phyloP scores from a whole-genome alignment of 2,113 vertebrate genomes.

The Gambusia affinis region DNA sequence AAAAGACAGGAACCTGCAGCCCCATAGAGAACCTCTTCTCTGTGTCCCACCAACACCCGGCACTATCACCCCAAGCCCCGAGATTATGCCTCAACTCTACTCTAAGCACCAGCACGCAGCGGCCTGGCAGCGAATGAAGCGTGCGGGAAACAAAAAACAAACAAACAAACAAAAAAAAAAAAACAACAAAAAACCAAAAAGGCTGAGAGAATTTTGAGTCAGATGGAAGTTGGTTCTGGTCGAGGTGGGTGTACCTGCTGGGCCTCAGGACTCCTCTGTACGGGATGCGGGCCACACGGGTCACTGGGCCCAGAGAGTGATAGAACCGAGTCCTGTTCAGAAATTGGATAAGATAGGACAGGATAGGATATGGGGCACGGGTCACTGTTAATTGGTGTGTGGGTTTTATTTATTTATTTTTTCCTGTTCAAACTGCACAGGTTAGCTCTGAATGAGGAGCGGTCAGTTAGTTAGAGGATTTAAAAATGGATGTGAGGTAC shows the following conservation, averaged over 20 bases:
- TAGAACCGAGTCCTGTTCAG: constrained; percentile 99
- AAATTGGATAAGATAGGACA: constrained; percentile 81
- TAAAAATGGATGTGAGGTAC: constrained; percentile 30
- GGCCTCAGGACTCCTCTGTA: constrained; percentile 95
- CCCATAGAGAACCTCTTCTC: constrained; percentile 23
- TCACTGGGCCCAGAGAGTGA: constrained; percentile 97
- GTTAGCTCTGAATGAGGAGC: constrained; percentile 39
- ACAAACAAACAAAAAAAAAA: no score
- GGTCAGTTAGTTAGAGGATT: constrained; percentile 42
- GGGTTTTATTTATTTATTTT: not conserved
- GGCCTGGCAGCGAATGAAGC: constrained; percentile 36
- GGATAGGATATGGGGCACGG: constrained; percentile 67
- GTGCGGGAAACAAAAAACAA: constrained; percentile 12
- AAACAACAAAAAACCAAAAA: constrained; percentile 17
- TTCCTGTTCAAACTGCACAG: constrained; percentile 28
- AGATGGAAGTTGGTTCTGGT: constrained; percentile 58
- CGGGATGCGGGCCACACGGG: constrained; percentile 96
- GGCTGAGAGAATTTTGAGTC: constrained; percentile 66
- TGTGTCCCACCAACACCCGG: constrained; percentile 19
- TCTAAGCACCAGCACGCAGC: constrained; percentile 52
- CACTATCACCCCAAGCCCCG: constrained; percentile 21
- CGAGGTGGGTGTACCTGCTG: constrained; percentile 91
- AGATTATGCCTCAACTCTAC: constrained; percentile 20
- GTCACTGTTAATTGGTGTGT: constrained; percentile 57
- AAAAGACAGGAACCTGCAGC: constrained; percentile 57